These are phyloP conservation scores for Volucella zonaria DNA, from an alignment of 2,888 invertebrate species.

Conservation along the genomic window DNA sequence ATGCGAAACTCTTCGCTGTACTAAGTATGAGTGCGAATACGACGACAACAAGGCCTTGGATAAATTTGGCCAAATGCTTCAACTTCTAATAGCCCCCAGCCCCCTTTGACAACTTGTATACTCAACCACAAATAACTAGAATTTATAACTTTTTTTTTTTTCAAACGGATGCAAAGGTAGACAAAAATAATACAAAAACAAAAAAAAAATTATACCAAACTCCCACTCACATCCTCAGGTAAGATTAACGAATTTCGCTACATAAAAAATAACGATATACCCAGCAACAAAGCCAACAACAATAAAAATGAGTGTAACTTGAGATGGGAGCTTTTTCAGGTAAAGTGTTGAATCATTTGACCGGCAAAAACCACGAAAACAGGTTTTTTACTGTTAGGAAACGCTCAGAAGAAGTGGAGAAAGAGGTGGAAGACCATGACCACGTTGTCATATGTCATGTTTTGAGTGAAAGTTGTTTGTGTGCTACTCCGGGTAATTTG, in stretches of 20 bases:
- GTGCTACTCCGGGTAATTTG: neutral
- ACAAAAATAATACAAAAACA: slow-evolving; percentile 1
- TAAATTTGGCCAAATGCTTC: slow-evolving; percentile 28
- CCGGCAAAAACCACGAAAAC: slow-evolving; percentile 52
- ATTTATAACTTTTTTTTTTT: slow-evolving; percentile 38
- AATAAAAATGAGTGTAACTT: neutral
- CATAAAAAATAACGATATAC: slow-evolving; percentile 19
- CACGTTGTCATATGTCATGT: slow-evolving; percentile 36
- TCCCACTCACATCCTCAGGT: slow-evolving; percentile 39
- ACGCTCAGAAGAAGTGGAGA: slow-evolving; percentile 16
- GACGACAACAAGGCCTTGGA: neutral
- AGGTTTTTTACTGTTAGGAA: slow-evolving; percentile 30
- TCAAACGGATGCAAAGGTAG: slow-evolving; percentile 19
- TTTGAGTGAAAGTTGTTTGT: slow-evolving; percentile 30
- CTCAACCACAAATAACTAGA: slow-evolving; percentile 32
- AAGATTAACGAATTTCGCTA: slow-evolving; percentile 44
- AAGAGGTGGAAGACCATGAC: slow-evolving; percentile 23
- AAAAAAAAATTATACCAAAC: neutral
- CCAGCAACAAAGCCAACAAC: slow-evolving; percentile 7
- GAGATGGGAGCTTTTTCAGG: slow-evolving; percentile 31
- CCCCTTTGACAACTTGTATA: neutral
- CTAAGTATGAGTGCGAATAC: neutral
- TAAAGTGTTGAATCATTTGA: slow-evolving; percentile 42
- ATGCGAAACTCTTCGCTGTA: slow-evolving; percentile 4
- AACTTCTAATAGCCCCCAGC: neutral